Evolutionary conservation across 2,113 vertebrate species (phyloP), one percentile per base, ranked within the genome.

Genomic region (Phyllostomus hastatus): DNA sequence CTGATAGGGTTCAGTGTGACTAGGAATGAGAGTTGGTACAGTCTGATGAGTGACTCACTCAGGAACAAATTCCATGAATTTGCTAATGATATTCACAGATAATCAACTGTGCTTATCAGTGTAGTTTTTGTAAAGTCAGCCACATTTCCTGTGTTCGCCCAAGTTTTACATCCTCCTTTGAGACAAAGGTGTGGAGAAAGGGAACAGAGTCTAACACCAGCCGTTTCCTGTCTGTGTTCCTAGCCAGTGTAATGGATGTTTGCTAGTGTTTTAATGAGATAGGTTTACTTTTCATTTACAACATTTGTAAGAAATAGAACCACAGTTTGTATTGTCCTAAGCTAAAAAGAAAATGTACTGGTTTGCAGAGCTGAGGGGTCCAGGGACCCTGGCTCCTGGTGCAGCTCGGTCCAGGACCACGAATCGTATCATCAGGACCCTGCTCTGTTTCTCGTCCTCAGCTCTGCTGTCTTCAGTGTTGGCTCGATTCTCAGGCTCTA

Each of bases 1-100:
- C 73, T 66, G 33, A 6, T 33, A 1, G 43, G 38, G 38, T 59
- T 3, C 41, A 0, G 0, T 1, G 54, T 79, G 41, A 31, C 70
- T 70, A 0, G 7, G 48, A 41, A 1, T 19, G 48, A 26, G 20
- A 2, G 2, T 19, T 20, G 4, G 17, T 43, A 8, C 16, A 24
- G 59, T 35, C 35, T 0, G 1, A 0, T 8, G 33, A 48, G 2
- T 76, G 24, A 28, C 20, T 76, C 69, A 19, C 20, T 4, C 1
- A 7, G 76, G 59, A 64, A 7, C 48, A 3, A 41, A 2, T 41
- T 31, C 73, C 80, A 5, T 11, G 14, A 22, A 28, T 73, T 38
- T 57, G 7, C 59, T 15, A 1, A 19, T 15, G 41, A 17, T 4
- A 3, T 43, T 22, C 64, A 20, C 31, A 87, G 80, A 10, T 7